Percentiles rank a stretch among this genome's conserved stretches.
Conservation (phyloP, 2,797 vertebrate species). For the Hyperoplus immaculatus region DNA sequence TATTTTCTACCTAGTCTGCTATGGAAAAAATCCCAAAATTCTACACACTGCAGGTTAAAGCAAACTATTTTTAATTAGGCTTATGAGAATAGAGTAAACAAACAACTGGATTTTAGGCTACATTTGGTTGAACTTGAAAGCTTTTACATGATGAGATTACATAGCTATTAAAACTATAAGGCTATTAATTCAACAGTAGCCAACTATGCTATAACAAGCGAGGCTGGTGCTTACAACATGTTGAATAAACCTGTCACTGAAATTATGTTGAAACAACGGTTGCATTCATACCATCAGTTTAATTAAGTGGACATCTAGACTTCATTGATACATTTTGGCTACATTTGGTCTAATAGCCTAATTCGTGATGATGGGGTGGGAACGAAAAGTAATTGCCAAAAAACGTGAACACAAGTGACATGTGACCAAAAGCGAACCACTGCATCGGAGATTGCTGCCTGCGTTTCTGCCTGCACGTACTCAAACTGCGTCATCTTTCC, state of each 20-base stretch:
- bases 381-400: neutral
- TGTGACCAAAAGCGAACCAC: conserved; percentile 59
- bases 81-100: too few species aligned
- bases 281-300: neutral
- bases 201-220: neutral
- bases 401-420: conserved; percentile 62
- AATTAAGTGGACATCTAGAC: neutral
- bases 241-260: neutral
- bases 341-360: neutral
- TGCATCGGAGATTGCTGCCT: conserved; percentile 64
- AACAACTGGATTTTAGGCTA: too few species aligned
- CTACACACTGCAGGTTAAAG: too few species aligned
- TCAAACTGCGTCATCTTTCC: conserved; percentile 74
- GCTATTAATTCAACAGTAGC: neutral
- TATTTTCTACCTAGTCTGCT: too few species aligned
- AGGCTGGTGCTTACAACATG: neutral
- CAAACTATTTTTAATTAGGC: too few species aligned
- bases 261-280: neutral
- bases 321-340: neutral
- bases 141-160: too few species aligned
- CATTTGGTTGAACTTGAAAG: too few species aligned
- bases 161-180: too few species aligned
- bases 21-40: too few species aligned
- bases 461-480: conserved; percentile 80
- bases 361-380: neutral